phyloP scores from a whole-genome alignment of 2,888 invertebrate genomes.

The Junonia oenone region DNA sequence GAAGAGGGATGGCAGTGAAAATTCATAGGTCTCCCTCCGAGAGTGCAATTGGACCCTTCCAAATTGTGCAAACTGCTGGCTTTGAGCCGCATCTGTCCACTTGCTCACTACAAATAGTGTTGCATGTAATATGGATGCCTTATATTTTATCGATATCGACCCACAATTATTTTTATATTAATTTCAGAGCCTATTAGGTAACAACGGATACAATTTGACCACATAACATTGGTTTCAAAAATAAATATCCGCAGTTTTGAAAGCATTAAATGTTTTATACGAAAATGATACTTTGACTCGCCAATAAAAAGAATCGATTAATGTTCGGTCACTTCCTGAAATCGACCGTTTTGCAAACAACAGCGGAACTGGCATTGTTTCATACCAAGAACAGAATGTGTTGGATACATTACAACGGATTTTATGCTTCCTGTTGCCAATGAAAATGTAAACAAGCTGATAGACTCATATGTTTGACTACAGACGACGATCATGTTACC shows the following conservation, averaged over 20 bases:
- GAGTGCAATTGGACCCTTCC: constrained; percentile 48
- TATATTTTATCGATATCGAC: constrained; percentile 8
- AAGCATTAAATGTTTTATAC: neutral
- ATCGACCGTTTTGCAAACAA: constrained; percentile 68
- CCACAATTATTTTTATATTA: neutral
- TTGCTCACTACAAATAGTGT: constrained; percentile 37
- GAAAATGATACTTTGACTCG: neutral
- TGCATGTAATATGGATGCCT: constrained; percentile 31
- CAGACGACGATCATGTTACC: neutral
- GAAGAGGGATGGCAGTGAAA: constrained; percentile 63
- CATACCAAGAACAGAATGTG: constrained; percentile 56
- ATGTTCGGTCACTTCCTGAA: constrained; percentile 65
- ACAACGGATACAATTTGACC: too few species aligned
- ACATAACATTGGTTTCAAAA: too few species aligned
- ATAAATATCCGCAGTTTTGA: too few species aligned
- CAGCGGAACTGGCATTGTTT: constrained; percentile 77
- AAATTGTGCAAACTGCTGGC: constrained; percentile 70
- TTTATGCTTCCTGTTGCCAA: constrained; percentile 75
- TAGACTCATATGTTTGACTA: constrained; percentile 4
- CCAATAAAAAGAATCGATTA: constrained; percentile 41
- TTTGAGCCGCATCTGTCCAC: constrained; percentile 73
- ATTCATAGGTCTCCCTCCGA: constrained; percentile 64
- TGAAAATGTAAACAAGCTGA: constrained; percentile 62
- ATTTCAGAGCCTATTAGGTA: too few species aligned
- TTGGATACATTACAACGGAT: constrained; percentile 64